Evolutionary conservation across 2,113 vertebrate genomes (phyloP), one percentile per base, ranked within the genome.

Genomic region (Oncorhynchus masou): DNA sequence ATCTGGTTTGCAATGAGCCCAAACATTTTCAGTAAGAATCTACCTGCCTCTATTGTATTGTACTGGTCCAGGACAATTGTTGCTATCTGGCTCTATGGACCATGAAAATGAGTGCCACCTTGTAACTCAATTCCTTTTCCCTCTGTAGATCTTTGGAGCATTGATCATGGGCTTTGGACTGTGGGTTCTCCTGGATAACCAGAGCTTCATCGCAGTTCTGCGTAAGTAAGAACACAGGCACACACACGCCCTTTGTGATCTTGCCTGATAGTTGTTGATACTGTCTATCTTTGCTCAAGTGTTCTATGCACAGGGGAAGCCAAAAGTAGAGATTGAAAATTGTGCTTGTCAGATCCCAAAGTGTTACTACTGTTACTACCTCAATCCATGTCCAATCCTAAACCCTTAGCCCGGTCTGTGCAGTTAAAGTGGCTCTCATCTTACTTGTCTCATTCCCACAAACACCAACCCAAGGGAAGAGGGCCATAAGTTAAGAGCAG

Each of bases 121-220:
- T 22, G 20, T 11, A 62, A 19, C 51, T 69, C 5, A 20, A 49
- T 57, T 22, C 39, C 68, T 67, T n/a, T 75, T 45, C 59, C 65
- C n/a, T 79, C 65, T 45, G 24, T 79, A 99, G 97, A 89, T 98
- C 83, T 94, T 97, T 65, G 97, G 97, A 0, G 95, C 93, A 0
- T 87, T 98, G 83, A 97, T 98, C 84, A 93, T 98, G 89, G 96
- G 96, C 73, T 97, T 97, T 73, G 97, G 97, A 67, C 89, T 99
- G 62, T 99, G 97, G 97, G 94, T 98, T 77, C 93, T 97, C 78
- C 93, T 95, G 0, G 97, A 98, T 92, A 96, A 91, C 88, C 95
- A 89, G 84, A 98, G 95, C 79, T 99, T 98, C 91, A 95, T 99
- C 72, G 91, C 94, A 0, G 94, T 98, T 78, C 84, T 99, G 13